Conservation (phyloP, 2,888 invertebrate species). For the Lycia hirtaria region DNA sequence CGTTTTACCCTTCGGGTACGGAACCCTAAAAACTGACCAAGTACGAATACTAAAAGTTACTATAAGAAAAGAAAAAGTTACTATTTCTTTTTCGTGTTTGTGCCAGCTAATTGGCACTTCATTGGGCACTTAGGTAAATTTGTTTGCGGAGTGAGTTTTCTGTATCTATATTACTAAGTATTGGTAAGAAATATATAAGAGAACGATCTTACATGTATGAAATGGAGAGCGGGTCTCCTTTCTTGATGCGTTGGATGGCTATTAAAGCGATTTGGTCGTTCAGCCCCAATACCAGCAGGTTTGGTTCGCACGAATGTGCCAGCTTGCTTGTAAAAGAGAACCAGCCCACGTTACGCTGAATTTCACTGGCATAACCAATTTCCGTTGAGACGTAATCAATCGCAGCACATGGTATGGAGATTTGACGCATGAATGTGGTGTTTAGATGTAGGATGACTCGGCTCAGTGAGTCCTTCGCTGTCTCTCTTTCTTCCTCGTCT, state of each 20-base stretch:
- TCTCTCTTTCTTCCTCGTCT: constrained; percentile 5
- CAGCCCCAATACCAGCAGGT: constrained; percentile 39
- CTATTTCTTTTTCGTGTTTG: too few species aligned
- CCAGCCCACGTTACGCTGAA: constrained; percentile 14
- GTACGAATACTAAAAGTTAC: too few species aligned
- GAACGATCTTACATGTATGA: constrained; percentile 38
- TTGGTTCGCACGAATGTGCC: constrained; percentile 33
- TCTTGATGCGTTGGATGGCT: constrained; percentile 22
- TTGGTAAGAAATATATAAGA: too few species aligned
- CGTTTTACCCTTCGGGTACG: too few species aligned
- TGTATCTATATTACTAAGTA: too few species aligned
- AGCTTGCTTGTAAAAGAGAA: constrained; percentile 36
- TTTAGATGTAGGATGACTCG: constrained; percentile 28
- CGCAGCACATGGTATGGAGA: constrained; percentile 9
- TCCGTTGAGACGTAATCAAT: background rate
- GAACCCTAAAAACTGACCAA: too few species aligned
- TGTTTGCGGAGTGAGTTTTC: too few species aligned
- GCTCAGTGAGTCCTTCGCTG: constrained; percentile 20
- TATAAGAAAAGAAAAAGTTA: too few species aligned
- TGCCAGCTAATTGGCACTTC: too few species aligned
- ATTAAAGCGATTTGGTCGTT: constrained; percentile 26
- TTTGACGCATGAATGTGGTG: constrained; percentile 17
- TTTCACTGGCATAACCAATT: background rate
- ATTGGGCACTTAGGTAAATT: too few species aligned
- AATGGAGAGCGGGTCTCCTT: constrained; percentile 66